Base-by-base conservation (phyloP, 2,113 vertebrate genomes). In the Neomonachus schauinslandi region DNA sequence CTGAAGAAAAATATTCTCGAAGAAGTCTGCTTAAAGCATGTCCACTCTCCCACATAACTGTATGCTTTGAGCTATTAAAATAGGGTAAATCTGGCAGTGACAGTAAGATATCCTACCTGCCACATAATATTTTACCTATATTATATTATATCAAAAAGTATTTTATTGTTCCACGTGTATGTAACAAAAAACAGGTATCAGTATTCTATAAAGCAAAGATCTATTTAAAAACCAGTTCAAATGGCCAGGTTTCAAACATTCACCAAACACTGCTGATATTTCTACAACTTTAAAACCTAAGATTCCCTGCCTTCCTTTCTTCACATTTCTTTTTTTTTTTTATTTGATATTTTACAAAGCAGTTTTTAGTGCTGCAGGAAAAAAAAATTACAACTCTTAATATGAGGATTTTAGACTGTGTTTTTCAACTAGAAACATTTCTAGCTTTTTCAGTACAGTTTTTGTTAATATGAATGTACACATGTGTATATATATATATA, bases 321-420 rank as follows among this genome's bases (percentile, higher is more conserved):
- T 72, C 15, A 15, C 7, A 28, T 28, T 36, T 74, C 24, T 9
- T 36, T 83, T 22, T 81, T 79, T 71, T 71, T 81, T 97, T 85
- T 97, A 97, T 98, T 98, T 98, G 79, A 97, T 97, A 93, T 82
- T 95, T 76, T 97, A 98, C 96, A 98, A 98, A 97, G 95, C 92
- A 97, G 77, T 42, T 92, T 84, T 97, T 97, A 98, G 79, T 91
- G 39, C 13, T 67, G 1, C 7, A 92, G 15, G 74, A 21, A 80
- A 82, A 74, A 95, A 95, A 95, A 63, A 72, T 72, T 72, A 28
- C 18, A 96, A 85, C 28, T 63, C 13, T 26, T 69, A 76, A 33
- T 93, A 95, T 94, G 91, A 98, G 92, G 87, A 92, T 94, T 91
- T 98, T 67, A 39, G 59, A 97, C 81, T 93, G 28, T 97, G 94